Conservation (phyloP, 2,797 vertebrate genomes). For the Etheostoma perlongum region DNA sequence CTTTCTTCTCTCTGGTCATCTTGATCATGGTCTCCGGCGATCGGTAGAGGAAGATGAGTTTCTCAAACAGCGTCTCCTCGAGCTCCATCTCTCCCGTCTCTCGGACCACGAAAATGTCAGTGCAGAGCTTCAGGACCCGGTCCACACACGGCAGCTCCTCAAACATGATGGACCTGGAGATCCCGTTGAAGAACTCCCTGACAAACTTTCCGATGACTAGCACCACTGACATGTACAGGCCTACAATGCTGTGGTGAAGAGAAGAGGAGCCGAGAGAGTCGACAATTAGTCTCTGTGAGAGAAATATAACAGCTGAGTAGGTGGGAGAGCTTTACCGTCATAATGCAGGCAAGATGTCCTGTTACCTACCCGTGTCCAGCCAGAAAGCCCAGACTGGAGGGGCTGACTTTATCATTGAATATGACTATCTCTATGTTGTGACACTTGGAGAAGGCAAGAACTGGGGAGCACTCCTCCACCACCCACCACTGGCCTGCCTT, state of each 20-base stretch:
- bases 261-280: background rate
- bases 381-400: slow-evolving; percentile 87
- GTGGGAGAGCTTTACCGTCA: background rate
- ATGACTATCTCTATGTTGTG: slow-evolving; percentile 84
- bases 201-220: slow-evolving; percentile 87
- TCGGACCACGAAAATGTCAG: slow-evolving; percentile 84
- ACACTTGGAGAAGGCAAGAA: slow-evolving; percentile 60
- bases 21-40: slow-evolving; percentile 85
- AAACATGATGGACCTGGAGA: slow-evolving; percentile 87
- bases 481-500: slow-evolving; percentile 84
- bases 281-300: background rate
- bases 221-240: slow-evolving; percentile 87
- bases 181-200: slow-evolving; percentile 87
- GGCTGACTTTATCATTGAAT: slow-evolving; percentile 89
- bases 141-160: slow-evolving; percentile 87
- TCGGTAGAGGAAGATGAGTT: slow-evolving; percentile 84
- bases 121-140: slow-evolving; percentile 86
- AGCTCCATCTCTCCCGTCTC: slow-evolving; percentile 87
- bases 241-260: slow-evolving; percentile 77
- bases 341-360: background rate
- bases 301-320: background rate
- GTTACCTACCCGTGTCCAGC: slow-evolving; percentile 86
- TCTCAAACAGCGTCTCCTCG: slow-evolving; percentile 87
- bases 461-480: slow-evolving; percentile 82
- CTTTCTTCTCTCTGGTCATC: slow-evolving; percentile 84